phyloP scores from a whole-genome alignment of 1,140 invertebrate genomes.

The Geopemphigus sp. region DNA sequence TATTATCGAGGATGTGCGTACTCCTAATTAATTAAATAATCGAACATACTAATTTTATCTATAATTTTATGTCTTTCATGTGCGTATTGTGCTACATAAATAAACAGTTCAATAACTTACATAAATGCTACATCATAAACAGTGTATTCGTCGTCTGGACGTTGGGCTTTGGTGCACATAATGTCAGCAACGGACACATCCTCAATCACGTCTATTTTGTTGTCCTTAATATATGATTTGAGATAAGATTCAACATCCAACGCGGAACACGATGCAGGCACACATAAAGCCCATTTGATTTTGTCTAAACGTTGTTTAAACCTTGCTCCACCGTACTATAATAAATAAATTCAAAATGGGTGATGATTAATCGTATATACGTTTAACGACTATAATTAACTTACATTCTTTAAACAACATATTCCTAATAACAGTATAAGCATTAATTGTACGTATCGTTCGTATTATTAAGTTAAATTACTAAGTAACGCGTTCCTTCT shows the following conservation, averaged over 20 bases:
- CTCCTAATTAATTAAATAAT: no score
- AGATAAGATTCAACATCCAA: slow-evolving; percentile 59
- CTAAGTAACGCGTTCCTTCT: no score
- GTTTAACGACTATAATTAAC: neutral
- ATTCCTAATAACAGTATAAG: no score
- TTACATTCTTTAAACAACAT: neutral
- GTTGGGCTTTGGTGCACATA: slow-evolving; percentile 50
- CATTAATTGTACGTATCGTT: no score
- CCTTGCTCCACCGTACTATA: slow-evolving; percentile 51
- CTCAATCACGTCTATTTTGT: slow-evolving; percentile 13
- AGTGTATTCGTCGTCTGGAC: slow-evolving; percentile 51
- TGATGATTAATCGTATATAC: neutral
- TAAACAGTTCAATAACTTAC: slow-evolving; percentile 46
- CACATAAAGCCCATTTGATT: slow-evolving; percentile 60
- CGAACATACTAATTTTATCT: no score
- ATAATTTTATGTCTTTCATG: no score
- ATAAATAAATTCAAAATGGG: neutral
- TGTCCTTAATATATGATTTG: slow-evolving; percentile 56
- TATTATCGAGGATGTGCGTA: no score
- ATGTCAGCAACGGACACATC: slow-evolving; percentile 45
- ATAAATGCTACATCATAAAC: slow-evolving; percentile 51
- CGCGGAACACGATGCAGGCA: slow-evolving; percentile 58
- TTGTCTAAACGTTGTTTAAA: slow-evolving; percentile 53
- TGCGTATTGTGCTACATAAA: no score
- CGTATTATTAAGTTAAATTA: no score